Conservation (phyloP, 2,113 vertebrate genomes). For the Oxygymnocypris stewartii region DNA sequence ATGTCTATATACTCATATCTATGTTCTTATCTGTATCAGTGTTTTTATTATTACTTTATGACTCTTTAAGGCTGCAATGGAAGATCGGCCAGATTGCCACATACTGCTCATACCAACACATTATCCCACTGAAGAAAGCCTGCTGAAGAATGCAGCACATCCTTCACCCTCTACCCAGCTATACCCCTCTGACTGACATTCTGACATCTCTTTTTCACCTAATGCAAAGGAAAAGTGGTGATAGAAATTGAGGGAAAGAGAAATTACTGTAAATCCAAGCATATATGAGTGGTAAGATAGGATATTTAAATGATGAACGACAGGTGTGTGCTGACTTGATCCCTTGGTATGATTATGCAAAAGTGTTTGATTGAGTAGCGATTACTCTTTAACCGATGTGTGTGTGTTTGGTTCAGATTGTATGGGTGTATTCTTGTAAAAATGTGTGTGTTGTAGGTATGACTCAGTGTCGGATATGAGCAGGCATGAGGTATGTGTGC, state of each 20-base stretch:
- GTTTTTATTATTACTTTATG: conserved; percentile 57
- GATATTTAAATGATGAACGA: background rate
- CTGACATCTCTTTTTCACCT: background rate
- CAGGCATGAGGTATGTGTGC: conserved; percentile 18
- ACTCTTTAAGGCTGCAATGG: conserved; percentile 54
- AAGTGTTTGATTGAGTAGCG: background rate
- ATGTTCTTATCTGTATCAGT: conserved; percentile 50
- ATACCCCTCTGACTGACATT: background rate
- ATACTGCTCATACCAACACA: conserved; percentile 59
- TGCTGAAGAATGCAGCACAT: conserved; percentile 43
- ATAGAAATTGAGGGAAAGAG: background rate
- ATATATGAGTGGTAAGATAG: background rate
- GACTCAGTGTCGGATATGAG: conserved; percentile 41
- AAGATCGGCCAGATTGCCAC: conserved; percentile 55
- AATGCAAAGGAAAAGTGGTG: background rate
- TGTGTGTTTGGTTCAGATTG: background rate
- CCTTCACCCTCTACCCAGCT: conserved; percentile 1
- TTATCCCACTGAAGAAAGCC: conserved; percentile 46
- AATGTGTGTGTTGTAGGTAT: conserved; percentile 35
- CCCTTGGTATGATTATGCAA: background rate
- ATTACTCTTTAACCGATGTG: background rate
- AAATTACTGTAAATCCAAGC: background rate
- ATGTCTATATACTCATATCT: background rate
- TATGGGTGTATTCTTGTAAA: background rate
- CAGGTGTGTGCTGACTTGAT: background rate